Conservation (phyloP, 2,888 invertebrate genomes). For the Polydrusus cervinus region DNA sequence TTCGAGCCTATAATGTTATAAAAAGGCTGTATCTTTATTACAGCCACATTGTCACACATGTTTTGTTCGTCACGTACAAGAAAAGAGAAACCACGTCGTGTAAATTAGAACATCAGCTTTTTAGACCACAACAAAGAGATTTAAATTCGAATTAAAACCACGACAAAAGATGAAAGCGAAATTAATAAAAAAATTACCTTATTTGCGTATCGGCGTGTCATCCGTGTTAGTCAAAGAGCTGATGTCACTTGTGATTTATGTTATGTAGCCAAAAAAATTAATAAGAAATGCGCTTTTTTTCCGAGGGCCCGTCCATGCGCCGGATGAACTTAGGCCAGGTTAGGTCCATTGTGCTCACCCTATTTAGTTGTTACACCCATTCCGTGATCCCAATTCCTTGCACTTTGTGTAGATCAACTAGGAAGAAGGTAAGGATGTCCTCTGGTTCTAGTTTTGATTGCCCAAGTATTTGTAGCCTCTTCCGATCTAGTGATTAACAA, state of each 20-base stretch:
- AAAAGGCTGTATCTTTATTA: not conserved
- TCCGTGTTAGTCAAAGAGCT: not conserved
- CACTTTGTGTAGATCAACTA: no score
- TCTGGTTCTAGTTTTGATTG: no score
- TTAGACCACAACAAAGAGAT: constrained; percentile 31
- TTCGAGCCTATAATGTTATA: not conserved
- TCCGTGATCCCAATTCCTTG: no score
- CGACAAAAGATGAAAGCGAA: constrained; percentile 32
- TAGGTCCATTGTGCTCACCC: no score
- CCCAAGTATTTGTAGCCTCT: no score
- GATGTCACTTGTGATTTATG: not conserved
- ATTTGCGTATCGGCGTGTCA: not conserved
- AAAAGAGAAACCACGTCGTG: constrained; percentile 31
- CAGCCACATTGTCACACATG: constrained; percentile 1
- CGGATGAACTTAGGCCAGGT: no score
- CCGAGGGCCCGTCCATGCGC: no score
- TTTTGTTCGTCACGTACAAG: constrained; percentile 3
- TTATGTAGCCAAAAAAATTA: not conserved
- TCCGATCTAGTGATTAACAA: no score
- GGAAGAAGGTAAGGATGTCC: no score
- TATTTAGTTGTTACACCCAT: no score
- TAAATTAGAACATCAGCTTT: constrained; percentile 38
- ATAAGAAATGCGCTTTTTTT: no score
- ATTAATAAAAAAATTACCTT: constrained; percentile 15
- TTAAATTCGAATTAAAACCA: constrained; percentile 30